Evolutionary conservation across 2,797 vertebrate genomes (phyloP).

Genomic region (Iguana delicatissima): DNA sequence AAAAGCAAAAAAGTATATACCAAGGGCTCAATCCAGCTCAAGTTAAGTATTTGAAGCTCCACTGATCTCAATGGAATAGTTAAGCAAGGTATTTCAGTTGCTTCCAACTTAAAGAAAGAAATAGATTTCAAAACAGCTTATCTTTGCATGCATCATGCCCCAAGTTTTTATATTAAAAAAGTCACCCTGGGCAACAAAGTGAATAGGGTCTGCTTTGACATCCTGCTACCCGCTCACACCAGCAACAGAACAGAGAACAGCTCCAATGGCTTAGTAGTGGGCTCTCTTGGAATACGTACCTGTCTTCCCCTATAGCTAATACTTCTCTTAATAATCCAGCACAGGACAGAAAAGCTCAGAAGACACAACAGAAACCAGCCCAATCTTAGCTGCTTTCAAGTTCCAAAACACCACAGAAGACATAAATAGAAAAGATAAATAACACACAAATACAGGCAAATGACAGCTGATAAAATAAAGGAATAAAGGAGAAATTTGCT

Average conservation of each 20-base stretch:
- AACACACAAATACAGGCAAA: neutral
- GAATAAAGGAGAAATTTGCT: neutral
- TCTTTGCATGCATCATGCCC: neutral
- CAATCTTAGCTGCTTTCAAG: neutral
- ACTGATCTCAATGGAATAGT: neutral
- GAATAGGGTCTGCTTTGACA: neutral
- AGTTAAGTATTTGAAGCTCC: neutral
- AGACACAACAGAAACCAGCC: neutral
- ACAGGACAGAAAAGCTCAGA: neutral
- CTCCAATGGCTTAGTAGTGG: neutral
- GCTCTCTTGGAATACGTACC: neutral
- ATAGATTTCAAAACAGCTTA: neutral
- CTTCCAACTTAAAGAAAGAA: neutral
- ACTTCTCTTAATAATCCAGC: neutral
- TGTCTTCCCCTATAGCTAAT: neutral
- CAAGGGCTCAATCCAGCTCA: neutral
- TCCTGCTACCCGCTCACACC: neutral
- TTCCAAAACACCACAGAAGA: neutral
- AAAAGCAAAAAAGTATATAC: neutral
- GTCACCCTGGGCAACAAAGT: neutral
- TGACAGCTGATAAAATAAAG: neutral
- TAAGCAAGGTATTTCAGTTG: neutral
- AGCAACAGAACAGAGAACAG: neutral
- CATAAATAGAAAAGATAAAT: neutral
- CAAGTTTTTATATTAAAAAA: neutral